phyloP scores from a whole-genome alignment of 2,113 vertebrate genomes.

The Motacilla tschutschensis region DNA sequence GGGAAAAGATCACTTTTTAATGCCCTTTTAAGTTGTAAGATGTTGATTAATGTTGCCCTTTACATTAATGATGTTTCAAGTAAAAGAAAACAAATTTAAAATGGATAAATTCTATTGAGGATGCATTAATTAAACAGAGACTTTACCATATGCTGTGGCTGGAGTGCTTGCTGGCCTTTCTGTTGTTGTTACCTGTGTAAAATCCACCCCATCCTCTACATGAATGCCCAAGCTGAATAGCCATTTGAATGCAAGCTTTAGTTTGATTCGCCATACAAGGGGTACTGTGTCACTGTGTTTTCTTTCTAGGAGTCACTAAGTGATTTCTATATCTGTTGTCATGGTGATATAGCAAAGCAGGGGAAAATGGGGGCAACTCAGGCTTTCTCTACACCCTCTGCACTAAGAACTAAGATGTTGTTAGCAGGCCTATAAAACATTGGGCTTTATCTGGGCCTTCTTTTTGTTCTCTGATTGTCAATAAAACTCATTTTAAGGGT shows the following conservation, averaged over 20 bases:
- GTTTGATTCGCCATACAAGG: constrained; percentile 92
- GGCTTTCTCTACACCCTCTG: constrained; percentile 86
- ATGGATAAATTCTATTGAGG: constrained; percentile 86
- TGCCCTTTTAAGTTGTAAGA: constrained; percentile 82
- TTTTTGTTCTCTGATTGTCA: constrained; percentile 89
- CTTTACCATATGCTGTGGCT: constrained; percentile 79
- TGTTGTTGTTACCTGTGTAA: constrained; percentile 87
- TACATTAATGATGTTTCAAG: constrained; percentile 85
- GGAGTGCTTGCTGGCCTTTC: constrained; percentile 82
- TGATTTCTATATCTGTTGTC: constrained; percentile 99
- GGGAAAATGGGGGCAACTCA: constrained; percentile 92
- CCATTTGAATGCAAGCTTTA: constrained; percentile 88
- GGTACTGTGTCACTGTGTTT: constrained; percentile 91
- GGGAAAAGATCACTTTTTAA: constrained; percentile 79
- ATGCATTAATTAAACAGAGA: constrained; percentile 84
- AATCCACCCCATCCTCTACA: constrained; percentile 87
- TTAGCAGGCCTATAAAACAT: constrained; percentile 87
- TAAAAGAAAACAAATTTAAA: constrained; percentile 89
- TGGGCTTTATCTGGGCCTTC: constrained; percentile 82
- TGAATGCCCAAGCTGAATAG: constrained; percentile 91
- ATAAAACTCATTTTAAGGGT: constrained; percentile 90
- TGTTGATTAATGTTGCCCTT: constrained; percentile 88
- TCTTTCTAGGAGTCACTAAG: constrained; percentile 93
- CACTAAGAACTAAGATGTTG: constrained; percentile 80
- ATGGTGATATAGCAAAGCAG: constrained; percentile 91